Evolutionary conservation across 2,113 vertebrate genomes (phyloP), one percentile per base, ranked within the genome.

Genomic region (Rhinoptilus africanus): DNA sequence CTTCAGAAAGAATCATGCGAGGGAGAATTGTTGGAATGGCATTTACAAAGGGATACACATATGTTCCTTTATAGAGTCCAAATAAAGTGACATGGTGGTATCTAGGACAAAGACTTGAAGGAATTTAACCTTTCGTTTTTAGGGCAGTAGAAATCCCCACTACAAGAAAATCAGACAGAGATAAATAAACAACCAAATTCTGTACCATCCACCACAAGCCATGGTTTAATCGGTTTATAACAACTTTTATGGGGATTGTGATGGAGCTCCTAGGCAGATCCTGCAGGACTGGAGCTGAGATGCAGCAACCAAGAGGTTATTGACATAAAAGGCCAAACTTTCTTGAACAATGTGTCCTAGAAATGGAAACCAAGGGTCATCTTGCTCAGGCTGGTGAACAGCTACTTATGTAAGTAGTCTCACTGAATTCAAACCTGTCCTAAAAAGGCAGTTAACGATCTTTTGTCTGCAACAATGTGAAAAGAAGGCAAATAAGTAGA

Each of bases 121-220:
- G 93, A 93, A 95, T 88, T 89, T 96, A 95, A 93, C 85, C 85
- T 95, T 87, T 89, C 24, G 15, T 68, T 81, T 91, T 79, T 72
- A 43, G 32, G 67, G 57, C 72, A 51, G 27, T 79, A 41, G 48
- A 90, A 96, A 72, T 60, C 62, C 15, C 47, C 35, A 30, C 32
- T 76, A 68, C 2, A 32, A 57, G 62, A 94, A 91, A 64, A 89
- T 94, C 53, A 57, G 15, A 41, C 57, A 79, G 57, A 85, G 48
- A 76, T 45, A 97, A 94, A 96, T 48, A 97, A 95, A 68, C 53
- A 89, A 28, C 35, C 1, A 2, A 66, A 62, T 88, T 85, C 62
- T 85, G 74, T 76, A 67, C 48, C 27, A 64, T 75, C 30, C 22
- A 23, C 35, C 27, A 41, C 45, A 39, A 91, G 28, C 16, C 53